These are phyloP conservation scores for Pipa parva DNA, from an alignment of 2,113 vertebrate genomes.

Conservation along the genomic window DNA sequence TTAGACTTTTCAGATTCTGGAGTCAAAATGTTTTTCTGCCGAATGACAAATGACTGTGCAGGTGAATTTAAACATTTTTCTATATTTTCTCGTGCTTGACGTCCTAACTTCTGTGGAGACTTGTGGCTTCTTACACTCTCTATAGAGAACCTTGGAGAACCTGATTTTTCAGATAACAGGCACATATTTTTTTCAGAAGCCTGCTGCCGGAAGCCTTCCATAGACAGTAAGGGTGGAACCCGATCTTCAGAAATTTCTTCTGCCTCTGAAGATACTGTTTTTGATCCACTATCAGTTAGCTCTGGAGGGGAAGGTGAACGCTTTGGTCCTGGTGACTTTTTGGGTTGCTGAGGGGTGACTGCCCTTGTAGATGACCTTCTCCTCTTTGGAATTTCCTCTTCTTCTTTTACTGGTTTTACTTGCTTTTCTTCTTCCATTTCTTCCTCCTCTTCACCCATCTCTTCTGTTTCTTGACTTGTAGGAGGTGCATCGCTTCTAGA, in stretches of 20 bases:
- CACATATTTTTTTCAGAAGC: constrained; percentile 11
- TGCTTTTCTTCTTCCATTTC: constrained; percentile 51
- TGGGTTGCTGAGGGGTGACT: constrained; percentile 37
- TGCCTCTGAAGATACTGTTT: constrained; percentile 34
- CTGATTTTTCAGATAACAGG: constrained; percentile 7
- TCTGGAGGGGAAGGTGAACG: constrained; percentile 13
- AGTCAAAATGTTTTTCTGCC: neutral
- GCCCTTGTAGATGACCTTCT: constrained; percentile 22
- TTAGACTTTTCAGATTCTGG: constrained; percentile 7
- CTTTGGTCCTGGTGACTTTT: constrained; percentile 21
- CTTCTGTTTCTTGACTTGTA: constrained; percentile 44
- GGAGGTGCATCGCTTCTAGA: constrained; percentile 50
- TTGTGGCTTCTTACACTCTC: constrained; percentile 46
- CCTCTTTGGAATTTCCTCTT: constrained; percentile 7
- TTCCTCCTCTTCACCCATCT: constrained; percentile 47
- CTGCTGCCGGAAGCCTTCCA: neutral
- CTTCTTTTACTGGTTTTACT: constrained; percentile 41
- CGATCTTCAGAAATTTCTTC: constrained; percentile 34
- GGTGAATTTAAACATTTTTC: neutral
- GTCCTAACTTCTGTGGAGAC: constrained; percentile 30
- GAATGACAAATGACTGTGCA: constrained; percentile 2
- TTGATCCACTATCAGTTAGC: neutral
- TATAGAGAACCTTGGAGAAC: constrained; percentile 20
- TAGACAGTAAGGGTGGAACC: constrained; percentile 30
- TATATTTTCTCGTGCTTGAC: neutral